These are phyloP conservation scores for Volucella zonaria DNA, from an alignment of 2,888 invertebrate genomes.

Conservation along the genomic window DNA sequence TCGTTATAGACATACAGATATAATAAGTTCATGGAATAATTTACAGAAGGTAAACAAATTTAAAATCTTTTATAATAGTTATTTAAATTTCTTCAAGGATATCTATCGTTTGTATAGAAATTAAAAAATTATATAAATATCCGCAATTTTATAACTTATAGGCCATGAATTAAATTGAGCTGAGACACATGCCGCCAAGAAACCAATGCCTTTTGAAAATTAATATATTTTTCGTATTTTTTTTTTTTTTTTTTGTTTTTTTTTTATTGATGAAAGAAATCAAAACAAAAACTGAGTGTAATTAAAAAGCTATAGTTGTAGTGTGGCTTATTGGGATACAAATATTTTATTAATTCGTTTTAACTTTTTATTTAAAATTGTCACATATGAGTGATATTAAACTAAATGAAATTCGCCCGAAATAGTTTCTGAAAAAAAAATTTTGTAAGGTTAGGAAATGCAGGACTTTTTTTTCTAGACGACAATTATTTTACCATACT, in stretches of 20 bases:
- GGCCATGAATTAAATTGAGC: conserved; percentile 75
- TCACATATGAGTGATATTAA: too few relatives aligned
- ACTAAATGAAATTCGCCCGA: too few relatives aligned
- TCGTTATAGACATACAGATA: neutral
- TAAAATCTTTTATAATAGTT: conserved; percentile 34
- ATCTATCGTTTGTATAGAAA: conserved; percentile 34
- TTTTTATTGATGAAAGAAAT: conserved; percentile 68
- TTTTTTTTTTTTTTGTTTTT: conserved; percentile 36
- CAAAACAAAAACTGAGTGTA: conserved; percentile 57
- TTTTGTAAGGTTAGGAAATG: too few relatives aligned
- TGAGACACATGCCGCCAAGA: conserved; percentile 89
- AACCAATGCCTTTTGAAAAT: conserved; percentile 87
- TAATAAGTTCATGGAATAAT: conserved; percentile 75
- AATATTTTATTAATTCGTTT: conserved; percentile 17
- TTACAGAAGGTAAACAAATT: conserved; percentile 80
- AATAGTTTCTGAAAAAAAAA: too few relatives aligned
- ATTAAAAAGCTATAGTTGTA: conserved; percentile 36
- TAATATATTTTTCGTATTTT: conserved; percentile 80
- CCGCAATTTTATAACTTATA: conserved; percentile 68
- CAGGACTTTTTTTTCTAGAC: too few relatives aligned
- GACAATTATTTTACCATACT: too few relatives aligned
- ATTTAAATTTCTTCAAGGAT: conserved; percentile 42
- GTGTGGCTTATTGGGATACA: conserved; percentile 44
- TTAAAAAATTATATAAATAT: conserved; percentile 50
- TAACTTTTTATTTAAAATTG: conserved; percentile 2